Evolutionary conservation across 2,797 vertebrate genomes (phyloP), one percentile per base, ranked within the genome.

Genomic region (Valencia hispanica): DNA sequence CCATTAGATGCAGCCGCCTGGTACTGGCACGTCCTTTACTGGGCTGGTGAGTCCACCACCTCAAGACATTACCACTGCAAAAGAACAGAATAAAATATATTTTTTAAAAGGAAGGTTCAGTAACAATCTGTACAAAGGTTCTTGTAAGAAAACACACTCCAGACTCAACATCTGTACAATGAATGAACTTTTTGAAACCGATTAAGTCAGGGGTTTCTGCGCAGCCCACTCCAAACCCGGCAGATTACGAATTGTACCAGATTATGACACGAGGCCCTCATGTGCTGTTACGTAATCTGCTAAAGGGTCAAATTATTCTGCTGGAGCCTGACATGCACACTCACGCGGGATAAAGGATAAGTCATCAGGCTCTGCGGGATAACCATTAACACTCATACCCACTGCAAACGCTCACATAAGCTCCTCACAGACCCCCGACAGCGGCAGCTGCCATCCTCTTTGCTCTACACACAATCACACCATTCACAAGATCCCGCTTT

Each of bases 1-100:
- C 97, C 97, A 99, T 99, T 89, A 97, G 65, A 68, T 25, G 97
- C 96, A 94, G 92, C 94, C 59, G 85, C 94, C 48, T 36, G 68
- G 89, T 82, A 79, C 89, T 89, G 87, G 88, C 88, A 68, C 88
- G 92, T 93, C 92, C 92, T 92, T 91, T 68, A 84, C 91, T 86
- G 87, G 84, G 90, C 92, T 89, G 90, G 86, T 89, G 51, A 43
- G 78, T 75, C 77, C 82, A 45, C 81, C 76, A 84, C 86, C 82
- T 97, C 95, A 95, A 92, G 95, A 96, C 96, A 96, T 97, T 87
- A 91, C 86, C 93, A 77, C 96, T 96, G 94, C 18, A 77, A 79
- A 75, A 83, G 59, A 83, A 59, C 72, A 74, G 3, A 43, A 59
- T 6, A 78, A n/a, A 83, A n/a, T n/a, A n/a, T n/a, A n/a, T n/a